phyloP scores from a whole-genome alignment of 2,797 vertebrate species.

The Lithobates sylvaticus region DNA sequence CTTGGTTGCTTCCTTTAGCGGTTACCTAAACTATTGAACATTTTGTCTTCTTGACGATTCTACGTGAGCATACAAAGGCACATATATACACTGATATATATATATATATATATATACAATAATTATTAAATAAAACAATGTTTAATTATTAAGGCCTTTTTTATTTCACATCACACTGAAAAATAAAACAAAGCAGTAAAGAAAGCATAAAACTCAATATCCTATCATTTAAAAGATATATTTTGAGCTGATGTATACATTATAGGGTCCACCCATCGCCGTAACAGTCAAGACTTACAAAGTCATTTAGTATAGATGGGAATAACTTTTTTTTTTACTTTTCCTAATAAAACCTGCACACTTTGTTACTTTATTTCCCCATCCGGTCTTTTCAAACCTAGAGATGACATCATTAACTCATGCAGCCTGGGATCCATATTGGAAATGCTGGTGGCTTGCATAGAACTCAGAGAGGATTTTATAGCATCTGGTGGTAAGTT shows the following conservation, averaged over 20 bases:
- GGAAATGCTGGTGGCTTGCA: slow-evolving; percentile 64
- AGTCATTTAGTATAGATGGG: slow-evolving; percentile 60
- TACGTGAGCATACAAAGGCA: neutral
- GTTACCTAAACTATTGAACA: no score
- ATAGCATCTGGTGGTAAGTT: slow-evolving; percentile 77
- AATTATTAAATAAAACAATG: neutral
- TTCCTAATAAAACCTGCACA: slow-evolving; percentile 70
- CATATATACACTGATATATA: neutral
- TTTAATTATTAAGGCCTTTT: neutral
- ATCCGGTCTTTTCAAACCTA: slow-evolving; percentile 70
- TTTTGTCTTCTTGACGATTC: no score
- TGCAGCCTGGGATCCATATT: slow-evolving; percentile 57
- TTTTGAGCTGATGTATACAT: slow-evolving; percentile 64
- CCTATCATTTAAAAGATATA: slow-evolving; percentile 5
- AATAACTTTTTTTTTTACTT: slow-evolving; percentile 67
- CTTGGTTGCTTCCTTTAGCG: no score
- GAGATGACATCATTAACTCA: slow-evolving; percentile 70
- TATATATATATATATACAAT: neutral
- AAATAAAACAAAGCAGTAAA: slow-evolving; percentile 5
- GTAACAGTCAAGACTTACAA: slow-evolving; percentile 65
- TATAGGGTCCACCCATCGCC: slow-evolving; percentile 59
- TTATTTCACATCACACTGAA: neutral
- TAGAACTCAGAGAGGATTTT: slow-evolving; percentile 70
- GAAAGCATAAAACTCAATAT: slow-evolving; percentile 33
- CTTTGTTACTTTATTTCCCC: slow-evolving; percentile 70